Conservation (phyloP, 1,140 invertebrate genomes). For the Drosophila carrolli region DNA sequence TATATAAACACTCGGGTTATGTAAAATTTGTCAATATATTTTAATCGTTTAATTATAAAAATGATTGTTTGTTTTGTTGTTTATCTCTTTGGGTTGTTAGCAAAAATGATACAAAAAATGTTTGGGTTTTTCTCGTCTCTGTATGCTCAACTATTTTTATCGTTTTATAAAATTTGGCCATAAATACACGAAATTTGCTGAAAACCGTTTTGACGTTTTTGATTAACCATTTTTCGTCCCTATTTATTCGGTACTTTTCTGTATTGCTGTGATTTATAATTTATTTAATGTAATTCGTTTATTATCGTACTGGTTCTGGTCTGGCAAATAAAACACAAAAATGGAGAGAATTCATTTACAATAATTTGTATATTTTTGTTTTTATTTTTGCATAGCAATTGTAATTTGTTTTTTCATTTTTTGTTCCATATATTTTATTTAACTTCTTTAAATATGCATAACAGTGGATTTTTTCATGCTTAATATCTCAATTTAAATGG, state of each 20-base stretch:
- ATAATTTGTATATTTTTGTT: conserved; percentile 62
- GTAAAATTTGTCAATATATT: conserved; percentile 73
- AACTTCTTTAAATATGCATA: conserved; percentile 74
- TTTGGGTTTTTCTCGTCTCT: conserved; percentile 31
- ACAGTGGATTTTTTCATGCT: conserved; percentile 60
- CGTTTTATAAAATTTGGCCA: conserved; percentile 78
- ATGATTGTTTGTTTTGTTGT: conserved; percentile 68
- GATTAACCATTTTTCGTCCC: conserved; percentile 64
- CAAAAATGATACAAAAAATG: conserved; percentile 76
- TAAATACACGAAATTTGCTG: conserved; percentile 76
- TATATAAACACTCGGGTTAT: conserved; percentile 58
- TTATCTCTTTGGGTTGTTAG: conserved; percentile 74
- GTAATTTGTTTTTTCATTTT: conserved; percentile 48
- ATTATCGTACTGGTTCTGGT: conserved; percentile 47
- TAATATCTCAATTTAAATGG: conserved; percentile 50
- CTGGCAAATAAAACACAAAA: conserved; percentile 65
- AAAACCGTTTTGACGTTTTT: conserved; percentile 78
- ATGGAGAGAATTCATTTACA: conserved; percentile 64
- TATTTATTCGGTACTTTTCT: conserved; percentile 18
- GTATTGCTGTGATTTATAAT: conserved; percentile 24
- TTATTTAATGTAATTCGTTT: conserved; percentile 32
- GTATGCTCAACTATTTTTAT: conserved; percentile 40
- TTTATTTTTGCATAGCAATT: conserved; percentile 72
- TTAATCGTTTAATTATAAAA: conserved; percentile 63
- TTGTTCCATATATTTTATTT: conserved; percentile 65